Conservation (phyloP, 1,140 invertebrate genomes). For the Ostrea denselamellosa region DNA sequence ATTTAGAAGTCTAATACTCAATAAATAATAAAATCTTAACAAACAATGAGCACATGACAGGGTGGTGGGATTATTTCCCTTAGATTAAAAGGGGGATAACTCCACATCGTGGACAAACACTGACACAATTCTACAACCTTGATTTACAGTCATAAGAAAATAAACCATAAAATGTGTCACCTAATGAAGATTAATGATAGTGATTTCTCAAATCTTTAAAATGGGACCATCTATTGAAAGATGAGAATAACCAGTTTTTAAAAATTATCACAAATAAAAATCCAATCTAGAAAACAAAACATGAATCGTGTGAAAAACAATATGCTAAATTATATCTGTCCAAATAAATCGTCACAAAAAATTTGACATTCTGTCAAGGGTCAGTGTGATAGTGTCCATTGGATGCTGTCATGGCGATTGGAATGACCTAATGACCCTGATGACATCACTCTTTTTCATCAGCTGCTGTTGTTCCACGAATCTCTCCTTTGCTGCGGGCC, state of each 20-base stretch:
- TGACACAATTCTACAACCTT: neutral
- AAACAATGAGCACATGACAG: slow-evolving; percentile 16
- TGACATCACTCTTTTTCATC: slow-evolving; percentile 47
- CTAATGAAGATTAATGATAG: neutral
- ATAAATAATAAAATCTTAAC: slow-evolving; percentile 9
- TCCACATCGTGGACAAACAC: neutral
- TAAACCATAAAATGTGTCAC: neutral
- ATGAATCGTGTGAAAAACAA: neutral
- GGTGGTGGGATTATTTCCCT: neutral
- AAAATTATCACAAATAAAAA: slow-evolving; percentile 6
- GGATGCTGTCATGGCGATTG: slow-evolving; percentile 8
- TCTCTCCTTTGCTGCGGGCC: slow-evolving; percentile 53
- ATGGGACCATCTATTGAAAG: no score
- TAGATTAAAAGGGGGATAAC: neutral
- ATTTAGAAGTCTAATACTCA: neutral
- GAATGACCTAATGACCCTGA: slow-evolving; percentile 11
- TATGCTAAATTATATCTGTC: neutral
- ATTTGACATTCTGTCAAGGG: neutral
- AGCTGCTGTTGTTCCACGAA: slow-evolving; percentile 58
- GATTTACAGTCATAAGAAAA: neutral
- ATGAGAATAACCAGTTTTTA: neutral
- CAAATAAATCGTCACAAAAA: neutral
- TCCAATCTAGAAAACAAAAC: neutral
- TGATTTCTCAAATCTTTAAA: no score
- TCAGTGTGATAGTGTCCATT: slow-evolving; percentile 3